Percentiles rank a stretch among this genome's conserved stretches.
These are phyloP conservation scores for Trogon surrucura DNA, from an alignment of 2,113 vertebrate species.

Conservation along the genomic window DNA sequence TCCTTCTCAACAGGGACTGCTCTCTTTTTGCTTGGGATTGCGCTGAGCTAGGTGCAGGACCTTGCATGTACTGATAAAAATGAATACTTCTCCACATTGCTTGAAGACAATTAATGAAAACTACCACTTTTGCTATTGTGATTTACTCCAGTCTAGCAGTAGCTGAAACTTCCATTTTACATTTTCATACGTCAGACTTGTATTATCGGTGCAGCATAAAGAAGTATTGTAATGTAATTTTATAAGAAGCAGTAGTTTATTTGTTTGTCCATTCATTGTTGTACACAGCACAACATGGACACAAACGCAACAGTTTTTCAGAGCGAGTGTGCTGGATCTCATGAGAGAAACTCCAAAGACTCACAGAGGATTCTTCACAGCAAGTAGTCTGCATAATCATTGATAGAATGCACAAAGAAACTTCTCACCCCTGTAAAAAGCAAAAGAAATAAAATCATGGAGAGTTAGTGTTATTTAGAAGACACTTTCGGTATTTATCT, in stretches of 20 bases:
- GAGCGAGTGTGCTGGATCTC: neutral
- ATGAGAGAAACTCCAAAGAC: neutral
- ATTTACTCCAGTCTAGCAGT: neutral
- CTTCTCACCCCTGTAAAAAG: neutral
- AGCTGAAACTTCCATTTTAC: neutral
- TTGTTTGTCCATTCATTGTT: neutral
- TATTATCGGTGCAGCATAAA: neutral
- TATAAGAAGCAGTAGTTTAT: neutral
- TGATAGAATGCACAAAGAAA: neutral
- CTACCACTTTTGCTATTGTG: neutral
- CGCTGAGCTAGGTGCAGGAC: too few species aligned
- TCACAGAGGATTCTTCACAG: neutral
- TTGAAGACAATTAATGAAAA: neutral
- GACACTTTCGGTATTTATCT: neutral
- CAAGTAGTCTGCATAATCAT: neutral
- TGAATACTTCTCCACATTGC: neutral
- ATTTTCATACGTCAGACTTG: neutral
- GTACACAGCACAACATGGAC: neutral
- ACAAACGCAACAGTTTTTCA: neutral
- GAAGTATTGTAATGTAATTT: neutral
- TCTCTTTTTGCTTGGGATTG: too few species aligned
- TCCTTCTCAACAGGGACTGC: too few species aligned
- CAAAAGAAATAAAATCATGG: neutral
- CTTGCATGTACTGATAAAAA: neutral
- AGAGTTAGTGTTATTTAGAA: neutral